Percentiles rank a stretch among this genome's conserved stretches.
These are phyloP conservation scores for Myrmecobius fasciatus DNA, from an alignment of 2,113 vertebrate genomes.

Conservation along the genomic window DNA sequence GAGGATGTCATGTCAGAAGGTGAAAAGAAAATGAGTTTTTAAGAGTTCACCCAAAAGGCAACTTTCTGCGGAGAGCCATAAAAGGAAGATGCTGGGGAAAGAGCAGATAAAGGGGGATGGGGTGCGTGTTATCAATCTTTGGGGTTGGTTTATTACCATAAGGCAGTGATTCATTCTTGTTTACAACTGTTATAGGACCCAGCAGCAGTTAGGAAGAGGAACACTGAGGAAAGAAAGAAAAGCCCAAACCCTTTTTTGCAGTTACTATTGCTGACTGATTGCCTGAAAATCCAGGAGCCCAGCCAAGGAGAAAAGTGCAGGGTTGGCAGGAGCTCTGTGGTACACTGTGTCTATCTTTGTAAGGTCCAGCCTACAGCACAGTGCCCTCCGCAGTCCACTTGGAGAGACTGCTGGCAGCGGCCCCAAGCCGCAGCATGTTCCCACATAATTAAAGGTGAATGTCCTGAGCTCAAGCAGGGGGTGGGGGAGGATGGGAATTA, in stretches of 20 bases:
- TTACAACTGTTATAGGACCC: background rate
- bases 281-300: slow-evolving; percentile 49
- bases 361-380: slow-evolving; percentile 56
- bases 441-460: slow-evolving; percentile 68
- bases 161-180: background rate
- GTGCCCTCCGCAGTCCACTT: slow-evolving; percentile 23
- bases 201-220: background rate
- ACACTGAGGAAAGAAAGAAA: slow-evolving; percentile 5
- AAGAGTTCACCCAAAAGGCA: slow-evolving; percentile 46
- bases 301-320: slow-evolving; percentile 58
- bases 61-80: background rate
- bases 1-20: slow-evolving; percentile 37
- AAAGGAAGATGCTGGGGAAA: background rate
- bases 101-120: background rate
- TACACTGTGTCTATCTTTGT: slow-evolving; percentile 53
- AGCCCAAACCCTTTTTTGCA: background rate
- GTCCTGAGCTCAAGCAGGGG: slow-evolving; percentile 12
- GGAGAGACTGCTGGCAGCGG: slow-evolving; percentile 65
- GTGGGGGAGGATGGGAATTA: background rate
- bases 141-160: slow-evolving; percentile 27
- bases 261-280: slow-evolving; percentile 8
- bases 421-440: slow-evolving; percentile 45
- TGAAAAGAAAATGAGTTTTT: slow-evolving; percentile 34
- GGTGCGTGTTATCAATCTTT: background rate
- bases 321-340: slow-evolving; percentile 36